Evolutionary conservation across 2,797 vertebrate genomes (phyloP), one percentile per base, ranked within the genome.

Genomic region (Uromys caudimaculatus): DNA sequence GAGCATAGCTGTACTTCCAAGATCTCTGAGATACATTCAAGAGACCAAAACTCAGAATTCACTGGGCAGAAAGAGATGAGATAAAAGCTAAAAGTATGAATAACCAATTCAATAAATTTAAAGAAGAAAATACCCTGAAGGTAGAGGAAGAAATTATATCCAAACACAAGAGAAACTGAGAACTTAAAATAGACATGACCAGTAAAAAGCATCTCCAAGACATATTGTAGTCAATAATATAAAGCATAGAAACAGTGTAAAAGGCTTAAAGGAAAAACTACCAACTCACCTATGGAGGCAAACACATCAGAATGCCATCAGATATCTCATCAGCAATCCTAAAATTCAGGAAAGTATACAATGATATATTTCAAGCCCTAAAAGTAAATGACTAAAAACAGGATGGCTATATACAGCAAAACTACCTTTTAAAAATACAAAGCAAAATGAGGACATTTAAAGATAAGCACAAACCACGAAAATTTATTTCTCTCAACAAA

Each of bases 261-360:
- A 87, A 73, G 14, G 8, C 50, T 38, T 52, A 87, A 87, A 54
- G 64, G 50, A 73, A 87, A 87, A 87, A 56, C 50, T 54, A 87
- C 67, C 24, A 87, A 71, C 67, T 87, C 83, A 71, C 83, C 62
- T 24, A 86, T n/a, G 32, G 67, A 86, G 85, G 23, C 67, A 87
- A 71, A 87, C 50, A 71, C 67, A 87, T 41, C 85, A 87, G 67
- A 87, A 87, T 87, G 73, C 60, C 64, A 71, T 41, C 67, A 71
- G 85, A 54, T 56, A 71, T 73, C 50, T 56, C 85, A 87, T 41
- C 67, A 86, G 85, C 85, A 87, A 87, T 41, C 85, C 67, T 87
- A 71, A 87, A 87, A 87, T 54, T 71, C 67, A 71, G 64, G 67
- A 87, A 73, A 71, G 50, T 35, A 71, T 71, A 56, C n/a, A 73